Conservation (phyloP, 1,140 invertebrate genomes). For the Lycorma delicatula region DNA sequence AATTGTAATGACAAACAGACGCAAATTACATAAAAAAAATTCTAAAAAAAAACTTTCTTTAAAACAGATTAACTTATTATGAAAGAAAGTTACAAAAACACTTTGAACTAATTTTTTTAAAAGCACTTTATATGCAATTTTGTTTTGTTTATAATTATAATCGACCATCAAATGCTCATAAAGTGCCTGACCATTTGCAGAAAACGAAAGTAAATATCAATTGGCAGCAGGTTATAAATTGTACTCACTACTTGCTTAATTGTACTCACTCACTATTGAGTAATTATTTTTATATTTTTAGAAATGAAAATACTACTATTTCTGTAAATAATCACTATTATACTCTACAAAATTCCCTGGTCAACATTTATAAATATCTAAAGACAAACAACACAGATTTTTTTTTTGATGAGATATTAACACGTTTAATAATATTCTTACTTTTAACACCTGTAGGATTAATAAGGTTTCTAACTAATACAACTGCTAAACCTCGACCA, state of each 20-base stretch:
- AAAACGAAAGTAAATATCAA: too few species aligned
- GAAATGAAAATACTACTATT: not conserved
- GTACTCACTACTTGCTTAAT: not conserved
- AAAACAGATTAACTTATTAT: too few species aligned
- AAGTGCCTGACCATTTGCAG: too few species aligned
- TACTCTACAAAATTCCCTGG: not conserved
- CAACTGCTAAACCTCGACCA: slow-evolving; percentile 81
- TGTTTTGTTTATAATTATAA: too few species aligned
- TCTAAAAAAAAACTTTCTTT: too few species aligned
- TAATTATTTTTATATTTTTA: not conserved
- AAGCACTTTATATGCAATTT: too few species aligned
- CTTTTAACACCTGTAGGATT: slow-evolving; percentile 78
- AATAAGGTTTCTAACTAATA: slow-evolving; percentile 66
- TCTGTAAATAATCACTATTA: slow-evolving; percentile 9
- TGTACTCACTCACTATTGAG: not conserved
- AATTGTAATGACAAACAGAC: too few species aligned
- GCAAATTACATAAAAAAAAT: too few species aligned
- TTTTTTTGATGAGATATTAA: slow-evolving; percentile 5
- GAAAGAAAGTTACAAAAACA: too few species aligned
- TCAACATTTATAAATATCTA: not conserved
- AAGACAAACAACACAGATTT: not conserved
- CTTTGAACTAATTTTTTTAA: too few species aligned
- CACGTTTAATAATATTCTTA: slow-evolving; percentile 30
- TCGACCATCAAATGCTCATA: too few species aligned
- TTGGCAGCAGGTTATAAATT: too few species aligned